Evolutionary conservation across 2,888 invertebrate species (phyloP), one percentile per base, ranked within the genome.

Genomic region (Cheilosia vernalis): DNA sequence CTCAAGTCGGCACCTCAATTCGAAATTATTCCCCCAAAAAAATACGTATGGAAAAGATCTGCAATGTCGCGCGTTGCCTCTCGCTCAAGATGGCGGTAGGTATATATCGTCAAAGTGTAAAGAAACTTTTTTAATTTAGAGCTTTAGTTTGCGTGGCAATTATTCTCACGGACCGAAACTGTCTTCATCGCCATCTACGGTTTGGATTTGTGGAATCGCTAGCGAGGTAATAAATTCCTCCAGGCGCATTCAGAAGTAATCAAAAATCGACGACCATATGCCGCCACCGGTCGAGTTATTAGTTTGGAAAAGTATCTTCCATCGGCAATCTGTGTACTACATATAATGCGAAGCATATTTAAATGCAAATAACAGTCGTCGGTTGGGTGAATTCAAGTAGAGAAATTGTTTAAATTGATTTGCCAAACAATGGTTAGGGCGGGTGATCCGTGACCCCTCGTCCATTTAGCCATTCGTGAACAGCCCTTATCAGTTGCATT

Each of bases 81-180:
- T 27, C 33, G 19, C 42, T 60, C 70, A 77, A 72, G 82, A 82
- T 82, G 82, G 77, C 47, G 47, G 27, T 66, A n/a, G n/a, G n/a
- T n/a, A n/a, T n/a, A n/a, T n/a, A 55, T 76, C 64, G 64, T 44
- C n/a, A 21, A 70, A 76, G 73, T 60, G 55, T 53, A 53, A 61
- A 61, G 63, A 79, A 84, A 84, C 47, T 84, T 84, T 84, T 84
- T 84, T 84, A 84, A 84, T 84, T 84, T 84, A 80, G 64, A 80
- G 69, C 66, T 74, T 67, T 79, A 84, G 64, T 84, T 84, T 44
- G 60, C 13, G 37, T 33, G 64, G 74, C 84, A 84, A 84, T 84
- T 80, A 84, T 84, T 70, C 60, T 42, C 58, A 13, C 30, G 10
- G 37, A 27, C 70, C 44, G 10, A 42, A 53, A 42, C 72, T 37